phyloP scores from a whole-genome alignment of 2,113 vertebrate genomes.

The Hippolais icterina region DNA sequence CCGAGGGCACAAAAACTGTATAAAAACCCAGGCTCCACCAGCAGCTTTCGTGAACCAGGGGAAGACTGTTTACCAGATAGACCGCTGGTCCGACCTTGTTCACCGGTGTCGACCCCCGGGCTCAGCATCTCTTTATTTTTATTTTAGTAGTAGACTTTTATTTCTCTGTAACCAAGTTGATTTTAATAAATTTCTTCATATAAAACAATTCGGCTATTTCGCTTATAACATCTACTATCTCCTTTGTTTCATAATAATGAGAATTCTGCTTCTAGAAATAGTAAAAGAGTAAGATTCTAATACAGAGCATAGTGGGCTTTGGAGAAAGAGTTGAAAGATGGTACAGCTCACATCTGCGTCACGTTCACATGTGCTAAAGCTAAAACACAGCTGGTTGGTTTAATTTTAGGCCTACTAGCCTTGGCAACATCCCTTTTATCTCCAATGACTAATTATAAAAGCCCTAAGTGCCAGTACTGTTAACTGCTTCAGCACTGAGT shows the following conservation, averaged over 20 bases:
- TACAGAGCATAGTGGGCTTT: neutral
- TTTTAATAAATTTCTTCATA: too few relatives aligned
- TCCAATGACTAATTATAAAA: conserved; percentile 54
- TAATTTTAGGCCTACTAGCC: conserved; percentile 61
- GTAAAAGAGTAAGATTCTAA: neutral
- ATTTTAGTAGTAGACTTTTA: too few relatives aligned
- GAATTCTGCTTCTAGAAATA: conserved; percentile 25
- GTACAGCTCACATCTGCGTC: conserved; percentile 26
- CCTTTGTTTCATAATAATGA: neutral
- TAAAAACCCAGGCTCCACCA: too few relatives aligned
- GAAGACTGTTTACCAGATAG: too few relatives aligned
- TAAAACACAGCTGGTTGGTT: conserved; percentile 64
- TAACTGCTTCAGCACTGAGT: conserved; percentile 35
- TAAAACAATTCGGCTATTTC: too few relatives aligned
- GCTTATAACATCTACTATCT: too few relatives aligned
- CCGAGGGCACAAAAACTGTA: too few relatives aligned
- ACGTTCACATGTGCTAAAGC: conserved; percentile 34
- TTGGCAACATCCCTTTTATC: conserved; percentile 56
- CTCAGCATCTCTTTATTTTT: too few relatives aligned
- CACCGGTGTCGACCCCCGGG: too few relatives aligned
- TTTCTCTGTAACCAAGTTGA: too few relatives aligned
- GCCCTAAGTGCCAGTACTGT: conserved; percentile 2
- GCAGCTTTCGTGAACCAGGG: too few relatives aligned
- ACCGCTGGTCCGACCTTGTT: too few relatives aligned
- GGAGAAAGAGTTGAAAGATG: neutral